Conservation (phyloP, 2,888 invertebrate species). For the Parnassius orleans region DNA sequence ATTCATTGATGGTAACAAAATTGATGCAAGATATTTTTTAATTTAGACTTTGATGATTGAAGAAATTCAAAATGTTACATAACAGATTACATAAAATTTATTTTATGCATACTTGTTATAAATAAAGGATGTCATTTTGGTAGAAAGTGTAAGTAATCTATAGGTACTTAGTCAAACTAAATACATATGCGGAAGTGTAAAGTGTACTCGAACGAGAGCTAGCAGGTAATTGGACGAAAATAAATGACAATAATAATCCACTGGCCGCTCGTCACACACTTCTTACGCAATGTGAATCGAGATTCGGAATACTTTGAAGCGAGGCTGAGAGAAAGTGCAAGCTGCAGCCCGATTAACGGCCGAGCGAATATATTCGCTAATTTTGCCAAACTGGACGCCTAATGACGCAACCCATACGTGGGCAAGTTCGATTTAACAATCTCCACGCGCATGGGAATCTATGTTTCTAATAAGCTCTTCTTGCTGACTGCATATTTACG, state of each 20-base stretch:
- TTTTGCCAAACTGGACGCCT: constrained; percentile 37
- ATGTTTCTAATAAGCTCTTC: constrained; percentile 9
- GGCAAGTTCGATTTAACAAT: constrained; percentile 2
- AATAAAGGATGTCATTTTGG: too few relatives aligned
- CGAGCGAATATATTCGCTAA: constrained; percentile 51
- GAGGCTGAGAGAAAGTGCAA: constrained; percentile 60
- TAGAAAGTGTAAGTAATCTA: too few relatives aligned
- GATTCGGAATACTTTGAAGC: constrained; percentile 50
- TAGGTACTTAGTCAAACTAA: not conserved
- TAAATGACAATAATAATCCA: constrained; percentile 15
- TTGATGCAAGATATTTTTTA: too few relatives aligned
- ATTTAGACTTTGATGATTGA: too few relatives aligned
- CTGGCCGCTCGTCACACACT: constrained; percentile 31
- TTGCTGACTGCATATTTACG: not conserved
- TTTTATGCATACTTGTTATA: too few relatives aligned
- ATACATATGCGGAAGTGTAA: constrained; percentile 1
- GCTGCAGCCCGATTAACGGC: constrained; percentile 46
- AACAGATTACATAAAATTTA: too few relatives aligned
- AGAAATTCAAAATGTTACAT: too few relatives aligned
- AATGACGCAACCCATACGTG: constrained; percentile 25
- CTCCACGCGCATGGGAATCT: constrained; percentile 1
- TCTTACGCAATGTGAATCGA: constrained; percentile 39
- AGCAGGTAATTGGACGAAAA: constrained; percentile 9
- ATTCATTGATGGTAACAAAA: too few relatives aligned
- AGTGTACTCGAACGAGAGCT: constrained; percentile 6